Percentiles rank a stretch among this genome's conserved stretches.
These are phyloP conservation scores for Sceloporus tristichus DNA, from an alignment of 2,113 vertebrate genomes.

Conservation along the genomic window DNA sequence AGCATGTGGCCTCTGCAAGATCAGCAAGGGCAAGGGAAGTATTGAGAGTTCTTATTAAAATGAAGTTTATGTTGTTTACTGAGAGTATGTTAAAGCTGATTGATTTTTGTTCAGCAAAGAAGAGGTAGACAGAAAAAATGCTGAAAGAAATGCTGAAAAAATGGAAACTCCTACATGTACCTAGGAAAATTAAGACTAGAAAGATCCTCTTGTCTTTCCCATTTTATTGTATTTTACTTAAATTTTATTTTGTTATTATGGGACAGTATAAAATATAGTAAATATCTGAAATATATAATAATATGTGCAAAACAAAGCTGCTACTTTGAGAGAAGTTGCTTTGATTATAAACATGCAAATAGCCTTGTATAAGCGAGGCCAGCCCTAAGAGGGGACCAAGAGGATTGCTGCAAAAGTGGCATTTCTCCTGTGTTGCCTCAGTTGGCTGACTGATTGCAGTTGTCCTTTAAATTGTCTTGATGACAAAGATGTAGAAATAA, in stretches of 20 bases:
- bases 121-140: background rate
- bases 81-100: background rate
- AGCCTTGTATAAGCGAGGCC: background rate
- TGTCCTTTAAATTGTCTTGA: background rate
- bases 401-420: background rate
- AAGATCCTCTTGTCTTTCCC: background rate
- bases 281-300: background rate
- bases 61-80: background rate
- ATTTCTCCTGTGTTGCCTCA: background rate
- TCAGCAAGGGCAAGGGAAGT: background rate
- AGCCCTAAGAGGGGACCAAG: background rate
- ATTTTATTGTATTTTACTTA: background rate
- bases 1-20: background rate
- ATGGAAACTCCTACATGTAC: background rate
- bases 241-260: background rate
- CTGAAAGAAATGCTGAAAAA: background rate
- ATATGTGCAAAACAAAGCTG: background rate
- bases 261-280: background rate
- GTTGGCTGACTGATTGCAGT: background rate
- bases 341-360: background rate
- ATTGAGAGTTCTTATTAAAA: background rate
- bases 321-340: background rate
- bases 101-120: background rate
- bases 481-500: background rate
- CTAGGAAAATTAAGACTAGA: background rate